A percentile compares a stretch with the other conserved stretches of the same genome.
Evolutionary conservation across 2,888 invertebrate species (phyloP).

Genomic region (Nephrotoma appendiculata): DNA sequence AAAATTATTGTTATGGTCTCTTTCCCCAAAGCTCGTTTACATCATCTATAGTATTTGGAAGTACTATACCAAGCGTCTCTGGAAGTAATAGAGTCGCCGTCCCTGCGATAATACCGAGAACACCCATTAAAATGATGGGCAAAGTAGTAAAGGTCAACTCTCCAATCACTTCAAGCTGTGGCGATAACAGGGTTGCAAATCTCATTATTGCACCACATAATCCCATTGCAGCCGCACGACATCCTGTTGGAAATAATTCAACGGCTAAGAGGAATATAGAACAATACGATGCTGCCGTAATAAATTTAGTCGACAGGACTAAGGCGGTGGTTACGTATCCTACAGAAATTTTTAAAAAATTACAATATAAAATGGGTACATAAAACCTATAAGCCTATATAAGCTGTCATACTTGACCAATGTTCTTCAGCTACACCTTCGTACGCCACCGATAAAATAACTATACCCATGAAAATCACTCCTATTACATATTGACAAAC

Average conservation of each 20-base stretch:
- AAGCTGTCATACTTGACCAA: neutral
- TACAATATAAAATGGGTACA: neutral
- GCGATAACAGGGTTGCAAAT: constrained; percentile 34
- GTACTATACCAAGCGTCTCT: constrained; percentile 13
- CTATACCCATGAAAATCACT: constrained; percentile 28
- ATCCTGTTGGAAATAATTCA: constrained; percentile 30
- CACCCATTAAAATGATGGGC: constrained; percentile 15
- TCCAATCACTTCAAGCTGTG: constrained; percentile 24
- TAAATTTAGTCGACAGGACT: constrained; percentile 30
- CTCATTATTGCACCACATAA: constrained; percentile 34
- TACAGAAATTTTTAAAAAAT: neutral
- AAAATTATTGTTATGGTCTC: neutral
- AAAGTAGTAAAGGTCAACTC: constrained; percentile 10
- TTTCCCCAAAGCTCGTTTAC: neutral
- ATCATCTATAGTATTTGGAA: constrained; percentile 15
- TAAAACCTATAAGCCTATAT: neutral
- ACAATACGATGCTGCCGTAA: constrained; percentile 33
- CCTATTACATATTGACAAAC: constrained; percentile 30
- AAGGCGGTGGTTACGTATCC: constrained; percentile 16
- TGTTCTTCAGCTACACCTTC: neutral
- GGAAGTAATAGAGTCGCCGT: constrained; percentile 15
- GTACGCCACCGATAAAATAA: constrained; percentile 11
- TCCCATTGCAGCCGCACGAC: constrained; percentile 30
- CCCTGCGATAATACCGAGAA: constrained; percentile 12
- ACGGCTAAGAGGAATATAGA: constrained; percentile 28